A percentile compares a stretch with the other conserved stretches of the same genome.
These are phyloP conservation scores for Saxidomus purpurata DNA, from an alignment of 1,140 invertebrate genomes.

Conservation along the genomic window DNA sequence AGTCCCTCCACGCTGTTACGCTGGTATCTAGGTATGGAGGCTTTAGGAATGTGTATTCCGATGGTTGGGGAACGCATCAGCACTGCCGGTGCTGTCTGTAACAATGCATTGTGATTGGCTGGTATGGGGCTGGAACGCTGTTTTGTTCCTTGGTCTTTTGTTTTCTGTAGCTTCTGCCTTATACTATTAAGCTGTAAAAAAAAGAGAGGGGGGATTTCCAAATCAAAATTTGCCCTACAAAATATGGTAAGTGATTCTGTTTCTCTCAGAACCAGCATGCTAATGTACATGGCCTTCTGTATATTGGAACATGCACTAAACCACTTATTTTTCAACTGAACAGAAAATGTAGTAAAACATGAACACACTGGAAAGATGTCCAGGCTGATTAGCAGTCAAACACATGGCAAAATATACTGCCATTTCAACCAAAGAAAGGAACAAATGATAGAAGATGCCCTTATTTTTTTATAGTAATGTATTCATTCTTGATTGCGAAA, in stretches of 20 bases:
- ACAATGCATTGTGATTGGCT: slow-evolving; percentile 61
- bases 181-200: slow-evolving; percentile 47
- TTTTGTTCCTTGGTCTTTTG: slow-evolving; percentile 55
- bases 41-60: slow-evolving; percentile 26
- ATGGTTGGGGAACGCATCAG: slow-evolving; percentile 51
- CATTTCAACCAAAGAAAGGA: too few relatives aligned
- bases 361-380: too few relatives aligned
- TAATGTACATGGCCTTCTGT: neutral
- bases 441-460: too few relatives aligned
- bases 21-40: slow-evolving; percentile 40
- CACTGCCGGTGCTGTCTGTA: slow-evolving; percentile 59
- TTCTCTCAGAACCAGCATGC: neutral
- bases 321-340: too few relatives aligned
- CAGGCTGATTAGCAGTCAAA: too few relatives aligned
- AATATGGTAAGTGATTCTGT: neutral
- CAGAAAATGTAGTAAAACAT: too few relatives aligned
- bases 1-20: slow-evolving; percentile 61
- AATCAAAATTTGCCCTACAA: neutral
- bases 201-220: too few relatives aligned
- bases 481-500: too few relatives aligned
- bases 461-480: too few relatives aligned
- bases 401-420: too few relatives aligned
- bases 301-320: too few relatives aligned
- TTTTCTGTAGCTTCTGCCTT: slow-evolving; percentile 59
- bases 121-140: slow-evolving; percentile 61